These are phyloP conservation scores for Spea bombifrons DNA, from an alignment of 2,113 vertebrate genomes.

Conservation along the genomic window DNA sequence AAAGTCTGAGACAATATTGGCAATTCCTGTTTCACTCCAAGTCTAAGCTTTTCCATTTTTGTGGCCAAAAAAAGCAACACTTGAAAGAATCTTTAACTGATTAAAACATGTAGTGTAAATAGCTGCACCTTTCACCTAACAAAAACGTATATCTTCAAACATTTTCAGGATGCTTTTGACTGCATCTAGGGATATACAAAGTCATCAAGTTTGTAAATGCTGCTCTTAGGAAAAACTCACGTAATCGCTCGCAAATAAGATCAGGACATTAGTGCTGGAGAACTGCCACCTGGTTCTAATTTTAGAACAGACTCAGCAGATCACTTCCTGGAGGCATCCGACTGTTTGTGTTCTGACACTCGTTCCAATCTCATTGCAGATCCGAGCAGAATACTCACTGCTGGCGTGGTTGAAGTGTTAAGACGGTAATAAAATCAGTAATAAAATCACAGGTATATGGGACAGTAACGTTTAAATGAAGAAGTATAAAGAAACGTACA, in stretches of 20 bases:
- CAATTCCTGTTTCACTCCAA: too few relatives aligned
- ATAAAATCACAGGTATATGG: background rate
- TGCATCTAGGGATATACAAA: too few relatives aligned
- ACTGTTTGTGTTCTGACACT: conserved; percentile 24
- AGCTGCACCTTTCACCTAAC: too few relatives aligned
- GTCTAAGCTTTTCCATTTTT: too few relatives aligned
- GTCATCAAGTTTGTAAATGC: background rate
- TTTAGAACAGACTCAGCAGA: conserved; percentile 58
- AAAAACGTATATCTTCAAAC: too few relatives aligned
- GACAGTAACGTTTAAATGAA: background rate
- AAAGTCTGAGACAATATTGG: too few relatives aligned
- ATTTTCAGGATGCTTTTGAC: too few relatives aligned
- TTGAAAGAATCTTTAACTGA: too few relatives aligned
- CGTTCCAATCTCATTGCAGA: background rate
- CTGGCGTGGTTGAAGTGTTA: background rate
- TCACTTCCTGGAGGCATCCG: conserved; percentile 60
- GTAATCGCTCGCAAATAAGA: conserved; percentile 14
- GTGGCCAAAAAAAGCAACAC: too few relatives aligned
- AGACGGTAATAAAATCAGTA: background rate
- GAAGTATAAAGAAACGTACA: background rate
- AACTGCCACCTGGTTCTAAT: conserved; percentile 60
- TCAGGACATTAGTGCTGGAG: conserved; percentile 38
- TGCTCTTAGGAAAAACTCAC: background rate
- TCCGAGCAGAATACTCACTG: background rate
- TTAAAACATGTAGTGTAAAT: too few relatives aligned